These are phyloP conservation scores for Magallana nippona DNA, from an alignment of 2,888 invertebrate genomes.

Conservation along the genomic window DNA sequence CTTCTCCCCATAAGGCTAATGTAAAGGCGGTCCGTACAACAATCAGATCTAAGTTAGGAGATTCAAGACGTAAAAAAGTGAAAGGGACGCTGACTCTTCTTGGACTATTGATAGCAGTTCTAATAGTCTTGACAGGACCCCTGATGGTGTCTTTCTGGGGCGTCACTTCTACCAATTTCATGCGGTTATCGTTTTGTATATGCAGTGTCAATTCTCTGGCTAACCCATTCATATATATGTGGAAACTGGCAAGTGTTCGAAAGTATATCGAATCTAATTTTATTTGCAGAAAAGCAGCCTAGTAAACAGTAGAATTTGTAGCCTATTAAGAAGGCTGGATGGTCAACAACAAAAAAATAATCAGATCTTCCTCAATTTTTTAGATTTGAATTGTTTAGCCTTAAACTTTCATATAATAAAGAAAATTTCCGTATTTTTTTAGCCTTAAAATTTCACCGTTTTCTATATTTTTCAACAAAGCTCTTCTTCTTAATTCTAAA, in stretches of 20 bases:
- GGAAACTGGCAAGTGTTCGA: background rate
- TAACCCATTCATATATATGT: background rate
- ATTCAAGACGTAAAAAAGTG: background rate
- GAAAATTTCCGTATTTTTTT: too few relatives aligned
- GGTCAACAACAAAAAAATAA: too few relatives aligned
- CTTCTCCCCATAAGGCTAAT: too few relatives aligned
- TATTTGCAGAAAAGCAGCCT: background rate
- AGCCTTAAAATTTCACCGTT: too few relatives aligned
- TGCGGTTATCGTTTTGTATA: background rate
- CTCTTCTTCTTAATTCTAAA: too few relatives aligned
- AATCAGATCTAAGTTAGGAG: background rate
- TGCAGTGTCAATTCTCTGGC: background rate
- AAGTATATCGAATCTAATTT: background rate
- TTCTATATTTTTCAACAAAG: too few relatives aligned
- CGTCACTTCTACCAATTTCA: background rate
- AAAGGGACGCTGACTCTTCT: background rate
- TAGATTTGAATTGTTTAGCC: too few relatives aligned
- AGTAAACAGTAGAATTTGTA: too few relatives aligned
- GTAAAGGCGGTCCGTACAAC: too few relatives aligned
- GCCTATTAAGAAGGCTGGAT: too few relatives aligned
- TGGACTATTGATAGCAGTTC: background rate
- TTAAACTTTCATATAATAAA: too few relatives aligned
- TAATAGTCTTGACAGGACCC: background rate
- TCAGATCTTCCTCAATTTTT: too few relatives aligned
- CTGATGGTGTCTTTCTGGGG: background rate